Base-by-base conservation (phyloP, 2,888 invertebrate genomes). In the Hedychridium roseum region DNA sequence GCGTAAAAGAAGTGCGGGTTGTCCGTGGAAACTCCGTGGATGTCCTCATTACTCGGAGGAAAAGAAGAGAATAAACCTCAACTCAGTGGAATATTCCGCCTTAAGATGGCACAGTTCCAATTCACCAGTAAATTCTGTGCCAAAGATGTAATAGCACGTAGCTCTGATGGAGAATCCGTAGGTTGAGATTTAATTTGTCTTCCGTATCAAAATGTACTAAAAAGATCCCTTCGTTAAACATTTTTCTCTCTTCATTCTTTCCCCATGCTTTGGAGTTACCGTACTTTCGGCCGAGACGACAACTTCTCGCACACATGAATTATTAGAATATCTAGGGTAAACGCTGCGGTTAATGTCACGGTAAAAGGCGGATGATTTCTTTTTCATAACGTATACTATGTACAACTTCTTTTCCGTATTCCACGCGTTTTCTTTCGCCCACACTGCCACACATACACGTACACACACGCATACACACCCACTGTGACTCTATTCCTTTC, bases 281-380 rank as follows among this genome's bases (percentile, higher is more conserved):
- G 6, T 44, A 46, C 45, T 30, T 26, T 12, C 23, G 40, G 48
- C 52, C 39, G 32, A 46, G 43, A 43, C 39, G 54, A 50, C 40
- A 39, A n/a, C n/a, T n/a, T 45, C 39, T 41, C 26, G 38, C 30
- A 27, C 32, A 16, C 35, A 31, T 35, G 27, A 15, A 35, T 32
- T 37, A 17, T 37, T 20, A 34, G n/a, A n/a, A 20, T 37, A 14
- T 27, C 27, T 28, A 35, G 12, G 15, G 16, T 38, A 37, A 40
- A 37, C 40, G 51, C 44, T 47, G 54, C 52, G 40, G 44, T 50
- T 35, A 54, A 61, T 54, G 46, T 61, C 46, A 55, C 51, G 54
- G 53, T 60, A 57, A 64, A 57, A 68, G 67, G 68, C 68, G 66
- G 60, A 57, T 60, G 57, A 60, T 67, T 45, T n/a, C n/a, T n/a